Evolutionary conservation across 2,797 vertebrate genomes (phyloP).

Genomic region (Dicrostonyx torquatus): DNA sequence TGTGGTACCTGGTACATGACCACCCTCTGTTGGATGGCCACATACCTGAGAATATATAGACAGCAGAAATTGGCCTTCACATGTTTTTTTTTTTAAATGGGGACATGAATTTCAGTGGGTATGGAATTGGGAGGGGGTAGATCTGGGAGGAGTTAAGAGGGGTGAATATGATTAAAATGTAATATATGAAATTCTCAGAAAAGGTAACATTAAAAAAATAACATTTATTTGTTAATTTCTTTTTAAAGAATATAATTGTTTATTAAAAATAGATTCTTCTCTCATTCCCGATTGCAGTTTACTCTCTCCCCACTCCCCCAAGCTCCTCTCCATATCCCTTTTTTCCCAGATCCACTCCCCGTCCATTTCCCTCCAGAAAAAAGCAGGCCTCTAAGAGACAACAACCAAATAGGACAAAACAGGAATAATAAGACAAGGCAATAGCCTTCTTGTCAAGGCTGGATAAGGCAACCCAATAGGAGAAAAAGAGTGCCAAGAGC

Average conservation of each 20-base stretch:
- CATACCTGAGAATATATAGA: background rate
- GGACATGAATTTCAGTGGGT: background rate
- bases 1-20: background rate
- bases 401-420: background rate
- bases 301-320: background rate
- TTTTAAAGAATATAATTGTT: background rate
- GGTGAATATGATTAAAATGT: background rate
- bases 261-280: background rate
- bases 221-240: background rate
- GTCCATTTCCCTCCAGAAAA: background rate
- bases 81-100: background rate
- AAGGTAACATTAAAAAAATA: background rate
- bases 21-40: background rate
- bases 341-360: background rate
- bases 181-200: background rate
- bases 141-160: background rate
- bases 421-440: background rate
- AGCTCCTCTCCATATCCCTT: background rate
- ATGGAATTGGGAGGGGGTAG: background rate
- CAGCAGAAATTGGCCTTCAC: background rate
- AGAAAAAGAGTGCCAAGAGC: background rate
- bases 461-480: background rate
- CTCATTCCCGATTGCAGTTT: background rate
- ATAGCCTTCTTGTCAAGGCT: background rate
- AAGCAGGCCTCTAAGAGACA: background rate